Conservation (phyloP, 2,113 vertebrate species). For the Corythaeola cristata region DNA sequence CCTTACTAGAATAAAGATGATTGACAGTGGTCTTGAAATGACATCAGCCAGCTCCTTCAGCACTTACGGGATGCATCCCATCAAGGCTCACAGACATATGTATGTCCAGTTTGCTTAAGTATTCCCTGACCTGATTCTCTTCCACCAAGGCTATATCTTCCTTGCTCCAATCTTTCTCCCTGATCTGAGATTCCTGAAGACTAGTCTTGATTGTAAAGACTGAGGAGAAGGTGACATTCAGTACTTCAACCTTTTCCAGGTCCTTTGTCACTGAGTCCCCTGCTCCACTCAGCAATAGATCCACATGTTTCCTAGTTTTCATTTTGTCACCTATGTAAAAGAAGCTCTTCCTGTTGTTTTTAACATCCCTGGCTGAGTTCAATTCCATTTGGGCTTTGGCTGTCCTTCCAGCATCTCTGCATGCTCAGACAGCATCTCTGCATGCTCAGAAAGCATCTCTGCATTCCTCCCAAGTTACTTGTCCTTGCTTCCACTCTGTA, state of each 20-base stretch:
- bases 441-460: not conserved
- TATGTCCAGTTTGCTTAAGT: too few relatives aligned
- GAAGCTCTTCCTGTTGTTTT: not conserved
- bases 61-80: too few relatives aligned
- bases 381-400: not conserved
- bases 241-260: not conserved
- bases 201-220: too few relatives aligned
- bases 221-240: not conserved
- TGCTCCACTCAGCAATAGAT: not conserved
- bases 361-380: not conserved
- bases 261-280: not conserved
- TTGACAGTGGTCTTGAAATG: too few relatives aligned
- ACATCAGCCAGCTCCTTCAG: too few relatives aligned
- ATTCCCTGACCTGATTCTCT: too few relatives aligned
- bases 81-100: too few relatives aligned
- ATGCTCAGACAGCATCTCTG: not conserved
- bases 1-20: too few relatives aligned
- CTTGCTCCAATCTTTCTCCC: too few relatives aligned
- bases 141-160: too few relatives aligned
- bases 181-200: too few relatives aligned
- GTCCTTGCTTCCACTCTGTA: not conserved
- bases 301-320: not conserved
- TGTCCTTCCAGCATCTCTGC: not conserved
- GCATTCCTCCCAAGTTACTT: not conserved
- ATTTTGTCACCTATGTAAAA: not conserved